A percentile compares a stretch with the other conserved stretches of the same genome.
Conservation (phyloP, 2,113 vertebrate genomes). For the Gasterosteus aculeatus region DNA sequence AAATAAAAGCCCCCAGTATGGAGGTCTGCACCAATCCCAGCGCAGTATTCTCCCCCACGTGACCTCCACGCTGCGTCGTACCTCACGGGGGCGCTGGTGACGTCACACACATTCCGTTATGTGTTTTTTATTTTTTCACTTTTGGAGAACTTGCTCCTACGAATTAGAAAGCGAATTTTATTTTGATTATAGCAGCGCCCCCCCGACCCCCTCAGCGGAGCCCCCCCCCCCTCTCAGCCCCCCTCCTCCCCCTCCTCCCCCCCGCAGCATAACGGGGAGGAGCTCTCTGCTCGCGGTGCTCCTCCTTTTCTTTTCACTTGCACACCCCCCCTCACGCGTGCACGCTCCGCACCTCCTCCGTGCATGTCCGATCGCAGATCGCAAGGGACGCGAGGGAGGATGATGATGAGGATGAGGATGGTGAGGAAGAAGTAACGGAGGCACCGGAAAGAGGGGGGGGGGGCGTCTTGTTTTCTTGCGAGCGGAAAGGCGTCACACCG, state of each 20-base stretch:
- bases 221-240: not conserved
- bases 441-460: not conserved
- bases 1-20: no score
- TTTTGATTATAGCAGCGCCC: no score
- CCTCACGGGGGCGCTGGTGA: constrained; percentile 23
- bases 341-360: constrained; percentile 6
- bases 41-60: no score
- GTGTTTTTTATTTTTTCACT: not conserved
- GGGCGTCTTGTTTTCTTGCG: constrained; percentile 24
- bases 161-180: no score
- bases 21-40: no score
- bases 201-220: not conserved
- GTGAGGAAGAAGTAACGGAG: constrained; percentile 30
- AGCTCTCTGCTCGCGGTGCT: constrained; percentile 59
- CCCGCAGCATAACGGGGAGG: constrained; percentile 67
- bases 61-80: constrained; percentile 1
- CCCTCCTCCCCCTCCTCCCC: constrained; percentile 11
- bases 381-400: constrained; percentile 23
- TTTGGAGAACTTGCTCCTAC: not conserved
- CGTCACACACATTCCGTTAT: not conserved
- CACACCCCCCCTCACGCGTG: constrained; percentile 9
- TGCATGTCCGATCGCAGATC: constrained; percentile 14
- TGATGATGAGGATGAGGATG: constrained; percentile 24
- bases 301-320: constrained; percentile 50
- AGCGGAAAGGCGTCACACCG: constrained; percentile 70